phyloP scores from a whole-genome alignment of 2,888 invertebrate species.

The Pollenia amentaria region DNA sequence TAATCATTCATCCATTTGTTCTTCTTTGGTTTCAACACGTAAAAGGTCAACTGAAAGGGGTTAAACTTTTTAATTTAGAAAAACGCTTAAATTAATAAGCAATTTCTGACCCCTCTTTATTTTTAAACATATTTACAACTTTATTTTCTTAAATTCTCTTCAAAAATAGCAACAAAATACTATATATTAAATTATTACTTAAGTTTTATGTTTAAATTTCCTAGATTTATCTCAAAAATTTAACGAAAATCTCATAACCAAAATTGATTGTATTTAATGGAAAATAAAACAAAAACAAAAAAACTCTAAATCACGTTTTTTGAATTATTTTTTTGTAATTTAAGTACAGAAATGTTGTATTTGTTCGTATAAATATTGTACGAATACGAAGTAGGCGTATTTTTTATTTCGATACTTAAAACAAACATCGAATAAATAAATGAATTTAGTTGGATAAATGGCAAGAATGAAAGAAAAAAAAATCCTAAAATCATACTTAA shows the following conservation, averaged over 20 bases:
- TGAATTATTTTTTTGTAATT: slow-evolving; percentile 70
- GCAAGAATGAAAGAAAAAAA: slow-evolving; percentile 12
- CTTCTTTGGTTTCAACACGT: slow-evolving; percentile 21
- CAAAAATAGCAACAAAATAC: neutral
- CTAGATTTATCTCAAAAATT: slow-evolving; percentile 17
- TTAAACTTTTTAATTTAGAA: slow-evolving; percentile 33
- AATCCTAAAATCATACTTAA: slow-evolving; percentile 54
- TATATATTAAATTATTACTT: slow-evolving; percentile 9
- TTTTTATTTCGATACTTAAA: slow-evolving; percentile 65
- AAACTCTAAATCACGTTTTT: slow-evolving; percentile 70
- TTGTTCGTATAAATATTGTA: neutral
- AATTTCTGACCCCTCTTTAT: slow-evolving; percentile 15
- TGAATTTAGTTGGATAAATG: slow-evolving; percentile 34
- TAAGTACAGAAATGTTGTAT: slow-evolving; percentile 55
- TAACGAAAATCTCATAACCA: slow-evolving; percentile 30
- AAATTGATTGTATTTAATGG: slow-evolving; percentile 36
- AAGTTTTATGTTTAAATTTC: slow-evolving; percentile 23
- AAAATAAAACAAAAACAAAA: neutral
- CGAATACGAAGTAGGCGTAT: slow-evolving; percentile 65
- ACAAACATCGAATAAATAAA: slow-evolving; percentile 60
- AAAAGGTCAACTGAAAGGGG: slow-evolving; percentile 37
- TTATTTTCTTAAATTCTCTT: slow-evolving; percentile 19
- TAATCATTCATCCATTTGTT: neutral
- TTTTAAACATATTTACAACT: slow-evolving; percentile 39
- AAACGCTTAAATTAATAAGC: slow-evolving; percentile 41